Base-by-base conservation (phyloP, 2,113 vertebrate species). In the Hemibagrus wyckioides region DNA sequence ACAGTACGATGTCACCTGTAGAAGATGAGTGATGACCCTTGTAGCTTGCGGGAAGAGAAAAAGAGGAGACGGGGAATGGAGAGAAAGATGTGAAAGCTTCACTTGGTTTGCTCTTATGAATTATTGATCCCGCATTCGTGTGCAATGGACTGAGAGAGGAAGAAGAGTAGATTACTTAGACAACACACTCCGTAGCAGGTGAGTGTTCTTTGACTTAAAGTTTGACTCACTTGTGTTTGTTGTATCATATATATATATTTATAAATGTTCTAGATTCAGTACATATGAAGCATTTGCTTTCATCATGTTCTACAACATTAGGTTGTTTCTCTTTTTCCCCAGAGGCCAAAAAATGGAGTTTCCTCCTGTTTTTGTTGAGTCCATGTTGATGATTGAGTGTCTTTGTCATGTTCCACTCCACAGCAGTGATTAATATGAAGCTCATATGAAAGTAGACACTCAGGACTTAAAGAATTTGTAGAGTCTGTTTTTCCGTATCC, bases 41-140 rank as follows among this genome's bases (percentile, higher is more conserved):
- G 77, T 36, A 56, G 50, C 50, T 21, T 56, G 77, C 15, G 30
- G 21, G 52, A 30, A 52, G n/a, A 52, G 23, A 69, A 25, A 69
- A 33, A 33, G 5, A 23, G 39, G 75, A 52, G 23, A 17, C 23
- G 56, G 3, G 23, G 36, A 87, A 39, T 5, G 13, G 6, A 52
- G 41, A 39, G 11, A 56, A 54, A 54, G 25, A 67, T 8, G 19
- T 15, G 59, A 85, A 84, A 80, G 41, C 79, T 84, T 89, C 85
- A 88, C 69, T 23, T 89, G 86, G 89, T 92, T 91, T 92, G 89
- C 88, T 90, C 84, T 91, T 85, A 91, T 92, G 89, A 90, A 91
- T 90, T 90, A 90, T 91, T 90, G 87, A 91, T 91, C 61, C 23
- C 2, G 14, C 80, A 54, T 76, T 85, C 75, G 81, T 85, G n/a